Conservation (phyloP, 2,797 vertebrate species). For the Artibeus jamaicensis region DNA sequence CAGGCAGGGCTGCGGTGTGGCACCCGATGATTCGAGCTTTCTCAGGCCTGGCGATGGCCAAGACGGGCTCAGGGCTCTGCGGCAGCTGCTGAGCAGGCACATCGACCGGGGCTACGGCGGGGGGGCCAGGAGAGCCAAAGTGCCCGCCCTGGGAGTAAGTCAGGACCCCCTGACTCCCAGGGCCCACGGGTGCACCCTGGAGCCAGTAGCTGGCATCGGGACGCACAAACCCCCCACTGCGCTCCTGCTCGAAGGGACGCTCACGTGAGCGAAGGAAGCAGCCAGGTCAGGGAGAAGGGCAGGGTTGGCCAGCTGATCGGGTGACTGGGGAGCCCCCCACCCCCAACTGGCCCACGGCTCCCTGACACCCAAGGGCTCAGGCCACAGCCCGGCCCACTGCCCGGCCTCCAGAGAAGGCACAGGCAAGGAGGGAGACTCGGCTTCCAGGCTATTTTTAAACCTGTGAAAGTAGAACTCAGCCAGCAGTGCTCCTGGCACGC, state of each 20-base stretch:
- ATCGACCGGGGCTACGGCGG: fast-evolving
- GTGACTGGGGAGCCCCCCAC: fast-evolving
- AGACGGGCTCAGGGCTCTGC: fast-evolving
- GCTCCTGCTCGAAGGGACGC: not conserved
- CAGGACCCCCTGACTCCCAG: not conserved
- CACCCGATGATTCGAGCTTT: not conserved
- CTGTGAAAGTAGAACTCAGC: not conserved
- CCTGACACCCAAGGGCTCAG: fast-evolving
- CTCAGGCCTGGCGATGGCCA: fast-evolving
- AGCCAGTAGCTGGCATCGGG: fast-evolving
- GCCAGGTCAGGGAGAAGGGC: not conserved
- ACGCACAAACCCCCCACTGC: not conserved
- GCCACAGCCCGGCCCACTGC: not conserved
- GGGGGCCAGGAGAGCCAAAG: not conserved
- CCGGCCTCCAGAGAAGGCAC: not conserved
- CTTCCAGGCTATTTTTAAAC: slow-evolving; percentile 56
- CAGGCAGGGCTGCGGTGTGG: too few species aligned
- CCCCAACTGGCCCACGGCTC: not conserved
- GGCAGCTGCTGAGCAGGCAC: not conserved
- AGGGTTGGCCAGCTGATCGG: fast-evolving
- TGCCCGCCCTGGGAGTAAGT: not conserved
- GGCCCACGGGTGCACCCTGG: fast-evolving
- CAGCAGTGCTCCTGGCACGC: slow-evolving; percentile 45
- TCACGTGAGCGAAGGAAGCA: fast-evolving
- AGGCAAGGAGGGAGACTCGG: not conserved